A percentile compares a stretch with the other conserved stretches of the same genome.
These are phyloP conservation scores for Drosophila anceps DNA, from an alignment of 2,888 invertebrate genomes.

Conservation along the genomic window DNA sequence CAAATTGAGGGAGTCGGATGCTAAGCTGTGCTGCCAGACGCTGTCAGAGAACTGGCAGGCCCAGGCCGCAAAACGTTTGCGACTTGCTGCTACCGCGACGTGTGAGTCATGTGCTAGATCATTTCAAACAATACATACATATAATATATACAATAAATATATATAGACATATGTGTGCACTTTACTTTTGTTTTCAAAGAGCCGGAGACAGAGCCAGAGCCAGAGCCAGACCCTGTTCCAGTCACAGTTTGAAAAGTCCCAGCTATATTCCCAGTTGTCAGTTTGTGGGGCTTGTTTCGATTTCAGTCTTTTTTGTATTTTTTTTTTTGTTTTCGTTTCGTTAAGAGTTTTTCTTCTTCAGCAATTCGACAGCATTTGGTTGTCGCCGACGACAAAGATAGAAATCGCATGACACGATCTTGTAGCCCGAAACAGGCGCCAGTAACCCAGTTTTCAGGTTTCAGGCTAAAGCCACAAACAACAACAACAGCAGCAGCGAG, in stretches of 20 bases:
- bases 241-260: slow-evolving; percentile 37
- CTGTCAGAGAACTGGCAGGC: slow-evolving; percentile 52
- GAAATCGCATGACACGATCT: slow-evolving; percentile 82
- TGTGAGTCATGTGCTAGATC: slow-evolving; percentile 77
- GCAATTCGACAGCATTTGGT: slow-evolving; percentile 73
- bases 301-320: slow-evolving; percentile 5
- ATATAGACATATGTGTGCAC: slow-evolving; percentile 42
- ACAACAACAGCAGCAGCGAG: slow-evolving; percentile 18
- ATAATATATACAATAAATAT: slow-evolving; percentile 24
- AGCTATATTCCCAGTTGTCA: slow-evolving; percentile 39
- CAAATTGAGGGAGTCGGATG: slow-evolving; percentile 60
- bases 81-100: slow-evolving; percentile 49
- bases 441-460: slow-evolving; percentile 81
- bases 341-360: slow-evolving; percentile 71
- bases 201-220: slow-evolving; percentile 17
- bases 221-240: slow-evolving; percentile 37
- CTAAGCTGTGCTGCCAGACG: slow-evolving; percentile 46
- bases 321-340: slow-evolving; percentile 45
- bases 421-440: slow-evolving; percentile 82
- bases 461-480: slow-evolving; percentile 23
- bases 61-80: slow-evolving; percentile 29
- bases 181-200: slow-evolving; percentile 78
- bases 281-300: slow-evolving; percentile 30
- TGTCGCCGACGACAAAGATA: slow-evolving; percentile 80
- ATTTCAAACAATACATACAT: slow-evolving; percentile 36